Percentiles rank a stretch among this genome's conserved stretches.
Conservation (phyloP, 64 coral and sea anemone genomes). For the Acropora yongei region DNA sequence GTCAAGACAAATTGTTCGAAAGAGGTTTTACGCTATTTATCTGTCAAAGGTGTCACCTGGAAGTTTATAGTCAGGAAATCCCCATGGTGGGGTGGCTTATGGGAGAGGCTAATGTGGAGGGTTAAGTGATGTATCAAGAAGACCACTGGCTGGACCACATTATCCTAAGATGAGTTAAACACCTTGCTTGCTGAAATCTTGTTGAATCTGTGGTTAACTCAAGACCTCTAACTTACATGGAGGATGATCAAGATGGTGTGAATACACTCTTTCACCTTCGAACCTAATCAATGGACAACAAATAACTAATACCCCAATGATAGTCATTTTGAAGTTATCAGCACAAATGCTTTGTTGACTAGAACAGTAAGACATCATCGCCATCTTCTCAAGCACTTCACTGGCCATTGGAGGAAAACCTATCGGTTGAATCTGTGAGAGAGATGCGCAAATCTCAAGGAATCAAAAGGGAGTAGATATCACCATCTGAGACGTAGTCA, state of each 20-base stretch:
- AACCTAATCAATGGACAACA: neutral
- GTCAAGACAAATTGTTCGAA: neutral
- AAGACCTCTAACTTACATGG: neutral
- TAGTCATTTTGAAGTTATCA: slow-evolving; percentile 19
- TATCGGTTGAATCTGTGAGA: slow-evolving; percentile 28
- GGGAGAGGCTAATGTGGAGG: neutral
- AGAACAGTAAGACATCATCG: slow-evolving; percentile 25
- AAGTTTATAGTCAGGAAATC: neutral
- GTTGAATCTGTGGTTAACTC: neutral
- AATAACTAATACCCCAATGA: slow-evolving; percentile 14
- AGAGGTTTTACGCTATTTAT: neutral
- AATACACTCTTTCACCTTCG: neutral
- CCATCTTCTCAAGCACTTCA: slow-evolving; percentile 11
- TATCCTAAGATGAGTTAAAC: neutral
- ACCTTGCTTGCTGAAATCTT: neutral
- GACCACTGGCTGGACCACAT: neutral
- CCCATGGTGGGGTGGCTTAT: slow-evolving; percentile 8
- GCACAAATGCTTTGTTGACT: neutral
- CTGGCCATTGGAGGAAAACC: slow-evolving; percentile 2
- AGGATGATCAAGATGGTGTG: neutral
- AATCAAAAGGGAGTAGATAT: neutral
- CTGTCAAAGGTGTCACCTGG: neutral
- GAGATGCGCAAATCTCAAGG: neutral
- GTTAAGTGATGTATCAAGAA: slow-evolving; percentile 26
- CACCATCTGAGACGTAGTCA: slow-evolving; percentile 16